A percentile compares a stretch with the other conserved stretches of the same genome.
phyloP scores from a whole-genome alignment of 2,888 invertebrate genomes.

The Eupithecia dodoneata region DNA sequence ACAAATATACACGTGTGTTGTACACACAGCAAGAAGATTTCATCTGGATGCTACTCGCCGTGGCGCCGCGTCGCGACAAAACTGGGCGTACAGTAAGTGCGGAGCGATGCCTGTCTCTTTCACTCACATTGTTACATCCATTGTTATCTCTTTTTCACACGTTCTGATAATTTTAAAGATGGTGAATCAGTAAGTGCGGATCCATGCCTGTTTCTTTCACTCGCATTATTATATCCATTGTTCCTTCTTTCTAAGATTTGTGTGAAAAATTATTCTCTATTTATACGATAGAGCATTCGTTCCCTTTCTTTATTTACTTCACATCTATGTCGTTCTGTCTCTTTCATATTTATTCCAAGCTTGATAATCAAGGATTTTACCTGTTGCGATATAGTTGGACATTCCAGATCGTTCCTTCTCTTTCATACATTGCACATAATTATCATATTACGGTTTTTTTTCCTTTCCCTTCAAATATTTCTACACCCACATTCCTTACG shows the following conservation, averaged over 20 bases:
- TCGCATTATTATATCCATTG: slow-evolving; percentile 65
- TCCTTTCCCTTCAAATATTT: no score
- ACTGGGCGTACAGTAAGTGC: slow-evolving; percentile 96
- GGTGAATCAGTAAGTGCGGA: slow-evolving; percentile 94
- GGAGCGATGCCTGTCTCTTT: slow-evolving; percentile 71
- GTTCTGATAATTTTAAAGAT: slow-evolving; percentile 83
- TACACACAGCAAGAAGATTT: slow-evolving; percentile 85
- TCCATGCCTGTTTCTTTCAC: slow-evolving; percentile 69
- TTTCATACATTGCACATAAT: slow-evolving; percentile 14
- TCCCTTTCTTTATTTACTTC: not conserved
- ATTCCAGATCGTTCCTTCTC: slow-evolving; percentile 51
- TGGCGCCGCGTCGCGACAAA: slow-evolving; percentile 97
- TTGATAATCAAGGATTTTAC: no score
- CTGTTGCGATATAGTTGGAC: no score
- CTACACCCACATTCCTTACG: no score
- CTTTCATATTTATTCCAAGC: slow-evolving; percentile 22
- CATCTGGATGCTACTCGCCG: slow-evolving; percentile 92
- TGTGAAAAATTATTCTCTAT: not conserved
- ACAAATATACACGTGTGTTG: slow-evolving; percentile 79
- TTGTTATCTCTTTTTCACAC: slow-evolving; percentile 57
- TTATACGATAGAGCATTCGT: not conserved
- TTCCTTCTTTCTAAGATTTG: slow-evolving; percentile 42
- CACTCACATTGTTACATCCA: slow-evolving; percentile 65
- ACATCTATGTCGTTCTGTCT: slow-evolving; percentile 50
- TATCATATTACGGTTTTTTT: no score